Evolutionary conservation across 2,113 vertebrate species (phyloP).

Genomic region (Bubo scandiacus): DNA sequence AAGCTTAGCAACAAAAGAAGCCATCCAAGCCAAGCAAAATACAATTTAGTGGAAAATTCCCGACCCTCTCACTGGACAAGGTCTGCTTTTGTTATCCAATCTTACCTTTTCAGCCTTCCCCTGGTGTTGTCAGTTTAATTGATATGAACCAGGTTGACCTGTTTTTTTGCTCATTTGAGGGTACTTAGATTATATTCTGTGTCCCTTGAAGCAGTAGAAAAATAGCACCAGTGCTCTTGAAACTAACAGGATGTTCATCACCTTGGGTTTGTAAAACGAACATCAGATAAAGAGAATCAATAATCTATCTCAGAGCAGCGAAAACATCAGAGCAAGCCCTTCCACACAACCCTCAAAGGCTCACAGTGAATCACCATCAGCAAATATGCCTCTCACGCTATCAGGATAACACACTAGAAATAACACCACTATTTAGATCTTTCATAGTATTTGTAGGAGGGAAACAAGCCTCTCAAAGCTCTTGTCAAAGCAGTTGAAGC

Average conservation of each 20-base stretch:
- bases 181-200: conserved; percentile 47
- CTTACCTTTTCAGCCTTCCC: conserved; percentile 8
- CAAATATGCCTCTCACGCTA: conserved; percentile 33
- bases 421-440: conserved; percentile 39
- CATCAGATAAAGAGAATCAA: conserved; percentile 67
- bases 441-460: background rate
- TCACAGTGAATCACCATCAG: conserved; percentile 59
- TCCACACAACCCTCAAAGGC: conserved; percentile 54
- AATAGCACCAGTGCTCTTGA: conserved; percentile 62
- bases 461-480: background rate
- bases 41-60: conserved; percentile 18
- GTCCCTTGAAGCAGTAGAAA: conserved; percentile 59
- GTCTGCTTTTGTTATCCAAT: conserved; percentile 14
- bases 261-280: conserved; percentile 67
- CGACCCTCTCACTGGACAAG: background rate
- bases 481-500: background rate
- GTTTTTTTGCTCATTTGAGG: conserved; percentile 24
- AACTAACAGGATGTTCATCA: conserved; percentile 64
- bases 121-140: conserved; percentile 39
- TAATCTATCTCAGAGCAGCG: conserved; percentile 63
- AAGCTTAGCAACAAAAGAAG: background rate
- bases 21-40: background rate
- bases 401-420: conserved; percentile 39
- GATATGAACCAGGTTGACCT: conserved; percentile 45
- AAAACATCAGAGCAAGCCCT: conserved; percentile 63